Base-by-base conservation (phyloP, 35 echinoderm and acorn worm species). In the Ophioderma brevispina region DNA sequence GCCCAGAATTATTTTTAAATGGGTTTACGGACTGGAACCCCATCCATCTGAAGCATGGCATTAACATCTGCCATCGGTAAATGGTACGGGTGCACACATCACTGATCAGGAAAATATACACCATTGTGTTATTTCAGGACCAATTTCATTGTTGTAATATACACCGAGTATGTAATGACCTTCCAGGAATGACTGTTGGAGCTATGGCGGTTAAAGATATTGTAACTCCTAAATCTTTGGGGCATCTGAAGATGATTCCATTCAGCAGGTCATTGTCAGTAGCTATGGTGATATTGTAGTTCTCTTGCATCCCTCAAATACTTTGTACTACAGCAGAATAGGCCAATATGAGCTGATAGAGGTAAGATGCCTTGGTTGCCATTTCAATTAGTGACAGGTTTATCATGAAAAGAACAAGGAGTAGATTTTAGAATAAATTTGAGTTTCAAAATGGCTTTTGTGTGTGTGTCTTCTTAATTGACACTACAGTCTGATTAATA, bases 261-360 rank as follows among this genome's bases (percentile, higher is more conserved):
- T 70, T 70, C 59, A 70, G 2, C 59, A 70, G n/a, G 59, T 70
- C 59, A 2, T 30, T 2, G 52, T 85, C 83, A 85, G 83, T 40
- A 32, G 14, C 18, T 33, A 52, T 55, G 83, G 83, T 17, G 55
- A 85, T 38, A 85, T 85, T 30, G 49, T 85, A 1, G 55, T 85
- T 1, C 83, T 85, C 13, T 31, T 85, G 46, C 23, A 70, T 4
- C 63, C 83, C 33, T 85, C 83, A 31, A 85, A 85, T 14, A 19
- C 33, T 34, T 39, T 85, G 49, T 64, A 85, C 37, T 85, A 85
- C 34, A 70, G 83, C 21, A 59, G 34, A 85, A 37, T 85, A 1
- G 32, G 37, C 19, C 83, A 63, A 15, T 14, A 52, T 30, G n/a
- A 30, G 14, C 55, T 85, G 23, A 64, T 85, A 21, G 30, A 37